Evolutionary conservation across 1,140 invertebrate genomes (phyloP), one percentile per base, ranked within the genome.

Genomic region (Drosophila neocordata): DNA sequence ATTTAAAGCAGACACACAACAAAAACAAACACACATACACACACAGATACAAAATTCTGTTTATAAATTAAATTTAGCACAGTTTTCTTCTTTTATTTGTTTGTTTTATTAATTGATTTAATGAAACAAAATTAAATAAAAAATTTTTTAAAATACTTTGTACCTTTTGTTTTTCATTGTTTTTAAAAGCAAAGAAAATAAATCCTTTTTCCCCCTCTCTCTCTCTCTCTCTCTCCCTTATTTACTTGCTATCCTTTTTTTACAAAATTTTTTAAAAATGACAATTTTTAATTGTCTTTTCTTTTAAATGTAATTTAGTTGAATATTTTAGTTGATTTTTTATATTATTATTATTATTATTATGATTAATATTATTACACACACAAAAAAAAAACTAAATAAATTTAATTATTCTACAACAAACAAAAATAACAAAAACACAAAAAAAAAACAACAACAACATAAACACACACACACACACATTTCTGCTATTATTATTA

Each of bases 281-380:
- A 70, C 75, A 81, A 69, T 80, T 70, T 68, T 24, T 24, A 1
- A 24, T 90, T 80, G 76, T 90, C 73, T 80, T 79, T 76, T 77
- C 87, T 79, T 90, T 48, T 48, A 48, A 90, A 90, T 82, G 80
- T 90, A 90, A 90, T 90, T 90, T 90, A 90, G 88, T 81, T 90
- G 79, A 90, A 90, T 90, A 90, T 90, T 90, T 90, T 90, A 90
- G 88, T 90, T 90, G 88, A 90, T 90, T 90, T 90, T 90, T 83
- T 67, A 88, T 83, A 88, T 76, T 87, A 87, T 80, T 80, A 82
- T 88, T 83, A 84, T 88, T 79, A 79, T 63, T 67, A 78, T 74
- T 79, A 66, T 48, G 15, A 48, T 90, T 77, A 60, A 88, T 83
- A 88, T 76, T 75, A 77, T 69, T 56, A 55, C 60, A 51, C 62